These are phyloP conservation scores for Leptopilina boulardi DNA, from an alignment of 1,140 invertebrate genomes.

Conservation along the genomic window DNA sequence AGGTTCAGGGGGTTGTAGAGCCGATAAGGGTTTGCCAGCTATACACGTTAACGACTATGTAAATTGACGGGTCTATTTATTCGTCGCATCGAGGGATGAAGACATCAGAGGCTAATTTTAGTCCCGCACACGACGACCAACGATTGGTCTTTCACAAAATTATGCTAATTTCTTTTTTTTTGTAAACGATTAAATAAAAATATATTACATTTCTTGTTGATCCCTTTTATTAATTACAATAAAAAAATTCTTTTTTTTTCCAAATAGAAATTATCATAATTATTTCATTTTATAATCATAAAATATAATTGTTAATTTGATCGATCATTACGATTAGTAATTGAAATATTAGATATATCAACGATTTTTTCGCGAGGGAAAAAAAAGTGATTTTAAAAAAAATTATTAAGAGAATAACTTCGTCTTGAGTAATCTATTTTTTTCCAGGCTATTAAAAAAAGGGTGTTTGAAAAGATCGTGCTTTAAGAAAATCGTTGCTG, in stretches of 20 bases:
- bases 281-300: too few relatives aligned
- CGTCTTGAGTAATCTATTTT: neutral
- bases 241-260: too few relatives aligned
- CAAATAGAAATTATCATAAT: too few relatives aligned
- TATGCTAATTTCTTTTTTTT: slow-evolving; percentile 57
- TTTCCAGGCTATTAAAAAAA: slow-evolving; percentile 11
- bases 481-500: slow-evolving; percentile 7
- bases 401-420: neutral
- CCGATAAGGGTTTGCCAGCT: slow-evolving; percentile 67
- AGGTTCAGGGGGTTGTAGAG: slow-evolving; percentile 54
- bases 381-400: neutral
- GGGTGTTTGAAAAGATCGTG: neutral
- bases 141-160: slow-evolving; percentile 43
- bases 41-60: slow-evolving; percentile 69
- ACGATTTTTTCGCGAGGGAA: neutral
- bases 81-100: slow-evolving; percentile 66
- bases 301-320: too few relatives aligned
- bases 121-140: slow-evolving; percentile 39
- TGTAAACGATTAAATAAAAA: slow-evolving; percentile 39
- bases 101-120: slow-evolving; percentile 59
- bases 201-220: neutral
- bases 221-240: neutral
- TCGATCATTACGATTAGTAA: neutral
- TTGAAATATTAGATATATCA: neutral
- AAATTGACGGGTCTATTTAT: slow-evolving; percentile 72